phyloP scores from a whole-genome alignment of 2,797 vertebrate genomes.

The Coendou prehensilis region DNA sequence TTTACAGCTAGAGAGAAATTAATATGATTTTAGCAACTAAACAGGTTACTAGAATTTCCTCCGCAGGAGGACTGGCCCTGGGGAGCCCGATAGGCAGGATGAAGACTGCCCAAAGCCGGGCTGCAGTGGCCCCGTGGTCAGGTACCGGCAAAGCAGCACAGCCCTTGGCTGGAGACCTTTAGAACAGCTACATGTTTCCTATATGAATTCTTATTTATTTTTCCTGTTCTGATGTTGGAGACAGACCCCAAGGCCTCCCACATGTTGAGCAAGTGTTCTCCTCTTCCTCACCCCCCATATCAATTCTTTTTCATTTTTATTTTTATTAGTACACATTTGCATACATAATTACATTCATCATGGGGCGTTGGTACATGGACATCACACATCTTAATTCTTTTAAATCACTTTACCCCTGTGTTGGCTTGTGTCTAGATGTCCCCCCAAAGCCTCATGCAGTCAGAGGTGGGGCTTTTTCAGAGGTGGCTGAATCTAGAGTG shows the following conservation, averaged over 20 bases:
- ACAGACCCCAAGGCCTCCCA: neutral
- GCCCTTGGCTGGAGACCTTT: no score
- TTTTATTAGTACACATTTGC: neutral
- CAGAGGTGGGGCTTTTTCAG: neutral
- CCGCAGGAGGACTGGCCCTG: rapidly evolving
- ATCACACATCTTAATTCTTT: neutral
- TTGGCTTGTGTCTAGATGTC: neutral
- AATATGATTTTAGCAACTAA: conserved; percentile 47
- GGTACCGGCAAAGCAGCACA: neutral
- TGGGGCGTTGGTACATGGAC: neutral
- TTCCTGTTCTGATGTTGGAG: neutral
- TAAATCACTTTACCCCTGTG: neutral
- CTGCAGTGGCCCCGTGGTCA: neutral
- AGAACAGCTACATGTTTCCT: neutral
- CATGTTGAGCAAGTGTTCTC: neutral
- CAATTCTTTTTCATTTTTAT: neutral
- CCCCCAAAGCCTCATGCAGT: neutral
- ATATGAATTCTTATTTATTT: neutral
- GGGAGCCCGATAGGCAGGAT: neutral
- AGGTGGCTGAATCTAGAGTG: neutral
- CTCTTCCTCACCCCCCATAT: neutral
- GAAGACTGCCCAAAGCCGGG: neutral
- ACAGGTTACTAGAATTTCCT: neutral
- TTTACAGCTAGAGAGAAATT: conserved; percentile 57
- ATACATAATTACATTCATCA: neutral